Conservation (phyloP, 2,888 invertebrate species). For the Gymnoscelis rufifasciata region DNA sequence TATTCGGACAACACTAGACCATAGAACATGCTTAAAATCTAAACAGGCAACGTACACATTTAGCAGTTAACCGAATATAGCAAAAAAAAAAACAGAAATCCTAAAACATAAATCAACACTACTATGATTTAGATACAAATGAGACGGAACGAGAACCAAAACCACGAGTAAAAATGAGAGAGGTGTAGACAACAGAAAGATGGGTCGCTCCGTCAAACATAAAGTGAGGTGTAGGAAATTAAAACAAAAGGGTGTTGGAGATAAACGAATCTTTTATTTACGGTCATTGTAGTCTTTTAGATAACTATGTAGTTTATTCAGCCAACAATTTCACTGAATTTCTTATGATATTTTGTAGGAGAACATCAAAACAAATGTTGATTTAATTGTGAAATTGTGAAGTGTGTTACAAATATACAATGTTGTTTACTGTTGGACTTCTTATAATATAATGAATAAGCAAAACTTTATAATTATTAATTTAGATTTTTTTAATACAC, state of each 20-base stretch:
- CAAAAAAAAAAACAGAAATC: slow-evolving; percentile 37
- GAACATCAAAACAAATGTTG: too few species aligned
- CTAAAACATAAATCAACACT: slow-evolving; percentile 33
- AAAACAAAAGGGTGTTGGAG: slow-evolving; percentile 26
- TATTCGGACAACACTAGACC: slow-evolving; percentile 36
- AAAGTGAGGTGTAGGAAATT: slow-evolving; percentile 29
- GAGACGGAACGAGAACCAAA: slow-evolving; percentile 38
- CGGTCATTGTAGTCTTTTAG: too few species aligned
- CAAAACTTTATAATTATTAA: too few species aligned
- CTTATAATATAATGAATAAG: too few species aligned
- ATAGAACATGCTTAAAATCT: slow-evolving; percentile 47
- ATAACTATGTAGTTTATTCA: too few species aligned
- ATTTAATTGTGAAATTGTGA: too few species aligned
- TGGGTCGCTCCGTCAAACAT: slow-evolving; percentile 32
- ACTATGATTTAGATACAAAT: slow-evolving; percentile 29
- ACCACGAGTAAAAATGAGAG: slow-evolving; percentile 31
- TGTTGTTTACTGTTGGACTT: too few species aligned
- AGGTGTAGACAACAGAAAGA: slow-evolving; percentile 36
- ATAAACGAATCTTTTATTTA: too few species aligned
- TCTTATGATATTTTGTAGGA: too few species aligned
- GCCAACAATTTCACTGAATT: too few species aligned
- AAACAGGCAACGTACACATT: slow-evolving; percentile 38
- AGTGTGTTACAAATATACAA: too few species aligned
- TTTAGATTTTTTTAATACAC: too few species aligned
- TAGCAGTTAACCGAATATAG: slow-evolving; percentile 41